phyloP scores from a whole-genome alignment of 2,888 invertebrate species.

The Pilophorus perplexus region DNA sequence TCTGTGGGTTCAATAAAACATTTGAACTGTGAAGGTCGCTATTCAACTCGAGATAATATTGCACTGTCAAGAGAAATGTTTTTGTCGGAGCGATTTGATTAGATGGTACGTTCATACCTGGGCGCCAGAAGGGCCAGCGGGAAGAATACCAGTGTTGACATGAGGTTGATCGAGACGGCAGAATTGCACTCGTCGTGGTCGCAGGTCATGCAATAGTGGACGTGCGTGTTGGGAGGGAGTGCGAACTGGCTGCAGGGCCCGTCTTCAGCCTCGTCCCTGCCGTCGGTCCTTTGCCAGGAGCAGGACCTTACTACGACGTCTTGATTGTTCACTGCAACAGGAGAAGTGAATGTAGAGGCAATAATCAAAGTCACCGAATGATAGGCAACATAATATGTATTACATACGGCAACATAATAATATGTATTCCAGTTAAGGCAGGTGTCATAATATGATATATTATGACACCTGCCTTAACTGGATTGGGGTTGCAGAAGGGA shows the following conservation, averaged over 20 bases:
- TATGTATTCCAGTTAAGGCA: no score
- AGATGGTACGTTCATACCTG: no score
- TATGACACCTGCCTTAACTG: no score
- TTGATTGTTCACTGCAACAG: slow-evolving; percentile 46
- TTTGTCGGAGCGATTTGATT: no score
- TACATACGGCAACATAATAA: no score
- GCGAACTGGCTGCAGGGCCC: slow-evolving; percentile 57
- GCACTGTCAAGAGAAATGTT: no score
- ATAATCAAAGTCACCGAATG: background rate
- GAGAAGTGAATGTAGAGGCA: background rate
- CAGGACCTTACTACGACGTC: slow-evolving; percentile 60
- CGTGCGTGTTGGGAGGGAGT: slow-evolving; percentile 56
- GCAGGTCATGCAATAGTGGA: slow-evolving; percentile 66
- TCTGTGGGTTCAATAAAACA: no score
- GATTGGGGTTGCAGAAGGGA: no score
- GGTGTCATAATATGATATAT: no score
- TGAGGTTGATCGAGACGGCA: slow-evolving; percentile 54
- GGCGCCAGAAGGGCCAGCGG: slow-evolving; percentile 36
- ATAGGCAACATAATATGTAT: background rate
- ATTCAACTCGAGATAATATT: no score
- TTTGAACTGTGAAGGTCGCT: no score
- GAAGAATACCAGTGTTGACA: slow-evolving; percentile 41
- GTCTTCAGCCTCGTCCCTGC: slow-evolving; percentile 57
- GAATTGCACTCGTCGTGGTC: slow-evolving; percentile 67
- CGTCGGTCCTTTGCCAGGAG: slow-evolving; percentile 60